phyloP scores from a whole-genome alignment of 2,113 vertebrate genomes.

The Onychorhynchus coronatus region DNA sequence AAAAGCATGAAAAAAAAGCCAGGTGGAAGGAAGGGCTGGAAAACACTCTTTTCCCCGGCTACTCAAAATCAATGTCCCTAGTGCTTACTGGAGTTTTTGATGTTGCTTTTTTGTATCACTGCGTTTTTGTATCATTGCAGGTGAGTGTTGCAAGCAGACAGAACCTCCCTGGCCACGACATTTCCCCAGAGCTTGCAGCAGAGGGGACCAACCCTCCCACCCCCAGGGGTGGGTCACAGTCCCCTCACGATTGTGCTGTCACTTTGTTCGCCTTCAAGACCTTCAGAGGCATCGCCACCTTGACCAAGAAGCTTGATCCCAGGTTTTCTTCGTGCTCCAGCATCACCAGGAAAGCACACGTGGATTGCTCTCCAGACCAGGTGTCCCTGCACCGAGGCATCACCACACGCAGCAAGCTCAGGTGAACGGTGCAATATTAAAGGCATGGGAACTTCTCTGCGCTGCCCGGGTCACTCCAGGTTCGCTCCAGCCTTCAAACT shows the following conservation, averaged over 20 bases:
- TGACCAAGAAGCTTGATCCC: not conserved
- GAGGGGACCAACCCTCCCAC: accelerated
- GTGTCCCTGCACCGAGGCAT: not conserved
- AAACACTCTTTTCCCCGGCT: not conserved
- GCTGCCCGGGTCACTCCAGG: not conserved
- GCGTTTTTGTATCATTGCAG: not conserved
- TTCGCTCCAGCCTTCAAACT: not conserved
- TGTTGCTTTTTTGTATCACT: not conserved
- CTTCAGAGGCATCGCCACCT: not conserved
- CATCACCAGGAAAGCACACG: not conserved
- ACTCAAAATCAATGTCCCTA: not conserved
- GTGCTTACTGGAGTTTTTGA: not conserved
- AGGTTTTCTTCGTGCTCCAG: not conserved
- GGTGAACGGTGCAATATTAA: not conserved
- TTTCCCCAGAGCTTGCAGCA: not conserved
- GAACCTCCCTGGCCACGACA: not conserved
- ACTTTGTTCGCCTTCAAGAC: not conserved
- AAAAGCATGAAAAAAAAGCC: not conserved
- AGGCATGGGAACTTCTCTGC: not conserved
- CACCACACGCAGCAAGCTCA: not conserved
- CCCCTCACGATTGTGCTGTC: not conserved
- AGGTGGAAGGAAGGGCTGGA: not conserved
- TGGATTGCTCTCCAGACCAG: not conserved
- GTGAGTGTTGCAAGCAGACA: not conserved
- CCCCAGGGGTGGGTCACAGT: accelerated